phyloP scores from a whole-genome alignment of 30 jellyfish, hydroid and myxozoan species.

The Rhopilema esculentum region DNA sequence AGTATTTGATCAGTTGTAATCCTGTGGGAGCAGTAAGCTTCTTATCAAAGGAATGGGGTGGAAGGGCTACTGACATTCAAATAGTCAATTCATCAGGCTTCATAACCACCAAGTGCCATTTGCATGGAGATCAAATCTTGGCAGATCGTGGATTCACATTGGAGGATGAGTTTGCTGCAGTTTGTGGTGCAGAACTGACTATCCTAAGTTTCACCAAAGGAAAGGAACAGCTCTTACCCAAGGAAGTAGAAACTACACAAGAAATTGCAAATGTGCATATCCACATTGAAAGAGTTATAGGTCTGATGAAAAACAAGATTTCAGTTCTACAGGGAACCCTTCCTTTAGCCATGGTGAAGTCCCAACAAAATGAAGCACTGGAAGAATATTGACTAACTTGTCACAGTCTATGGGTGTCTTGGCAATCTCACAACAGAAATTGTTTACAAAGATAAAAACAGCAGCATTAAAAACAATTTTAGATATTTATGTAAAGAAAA shows the following conservation, averaged over 20 bases:
- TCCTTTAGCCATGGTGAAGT: not conserved
- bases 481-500: not conserved
- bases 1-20: conserved; percentile 29
- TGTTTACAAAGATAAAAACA: not conserved
- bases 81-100: not conserved
- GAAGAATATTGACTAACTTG: not conserved
- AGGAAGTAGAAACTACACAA: not conserved
- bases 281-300: not conserved
- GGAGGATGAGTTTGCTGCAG: not conserved
- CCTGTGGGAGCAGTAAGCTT: conserved; percentile 50
- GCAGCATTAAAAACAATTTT: not conserved
- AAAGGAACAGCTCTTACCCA: not conserved
- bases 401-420: not conserved
- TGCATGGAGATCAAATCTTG: not conserved
- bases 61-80: conserved; percentile 65
- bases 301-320: not conserved
- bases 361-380: conserved; percentile 3
- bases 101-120: not conserved
- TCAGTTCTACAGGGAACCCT: not conserved
- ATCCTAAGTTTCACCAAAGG: not conserved
- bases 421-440: not conserved
- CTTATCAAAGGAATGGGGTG: conserved; percentile 63
- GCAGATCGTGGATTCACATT: not conserved
- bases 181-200: not conserved
- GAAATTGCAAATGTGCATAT: not conserved